phyloP scores from a whole-genome alignment of 64 coral and sea anemone species.

The Stichodactyla helianthus region DNA sequence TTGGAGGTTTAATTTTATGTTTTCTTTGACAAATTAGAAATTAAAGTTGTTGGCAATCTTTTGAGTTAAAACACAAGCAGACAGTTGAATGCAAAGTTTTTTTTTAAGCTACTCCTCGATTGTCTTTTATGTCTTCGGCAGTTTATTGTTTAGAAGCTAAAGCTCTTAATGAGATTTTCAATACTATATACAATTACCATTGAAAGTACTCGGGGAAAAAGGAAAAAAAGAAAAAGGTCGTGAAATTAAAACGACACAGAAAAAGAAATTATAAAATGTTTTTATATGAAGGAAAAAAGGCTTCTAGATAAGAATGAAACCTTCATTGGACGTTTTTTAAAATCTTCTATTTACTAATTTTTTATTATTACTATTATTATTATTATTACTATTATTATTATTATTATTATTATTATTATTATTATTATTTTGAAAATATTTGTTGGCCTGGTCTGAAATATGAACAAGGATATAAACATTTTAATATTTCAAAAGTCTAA shows the following conservation, averaged over 20 bases:
- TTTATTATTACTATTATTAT: too few species aligned
- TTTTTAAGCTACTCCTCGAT: not conserved
- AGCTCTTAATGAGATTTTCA: slow-evolving; percentile 19
- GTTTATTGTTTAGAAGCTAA: not conserved
- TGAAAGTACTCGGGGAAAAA: not conserved
- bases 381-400: too few species aligned
- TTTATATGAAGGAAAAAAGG: not conserved
- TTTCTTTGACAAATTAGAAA: not conserved
- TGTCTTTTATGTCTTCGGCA: slow-evolving; percentile 11
- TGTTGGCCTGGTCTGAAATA: not conserved
- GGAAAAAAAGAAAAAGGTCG: not conserved
- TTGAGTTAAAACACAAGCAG: not conserved
- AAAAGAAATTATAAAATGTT: not conserved
- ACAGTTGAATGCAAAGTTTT: not conserved
- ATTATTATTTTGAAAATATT: not conserved
- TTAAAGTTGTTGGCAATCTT: not conserved
- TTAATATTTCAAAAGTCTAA: not conserved
- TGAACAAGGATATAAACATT: not conserved
- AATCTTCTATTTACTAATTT: too few species aligned
- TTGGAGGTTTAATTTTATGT: not conserved
- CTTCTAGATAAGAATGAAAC: not conserved
- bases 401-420: too few species aligned
- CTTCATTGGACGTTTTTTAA: not conserved
- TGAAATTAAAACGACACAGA: not conserved
- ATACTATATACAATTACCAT: slow-evolving; percentile 9